phyloP scores from a whole-genome alignment of 2,113 vertebrate species.

The Xiphophorus maculatus region DNA sequence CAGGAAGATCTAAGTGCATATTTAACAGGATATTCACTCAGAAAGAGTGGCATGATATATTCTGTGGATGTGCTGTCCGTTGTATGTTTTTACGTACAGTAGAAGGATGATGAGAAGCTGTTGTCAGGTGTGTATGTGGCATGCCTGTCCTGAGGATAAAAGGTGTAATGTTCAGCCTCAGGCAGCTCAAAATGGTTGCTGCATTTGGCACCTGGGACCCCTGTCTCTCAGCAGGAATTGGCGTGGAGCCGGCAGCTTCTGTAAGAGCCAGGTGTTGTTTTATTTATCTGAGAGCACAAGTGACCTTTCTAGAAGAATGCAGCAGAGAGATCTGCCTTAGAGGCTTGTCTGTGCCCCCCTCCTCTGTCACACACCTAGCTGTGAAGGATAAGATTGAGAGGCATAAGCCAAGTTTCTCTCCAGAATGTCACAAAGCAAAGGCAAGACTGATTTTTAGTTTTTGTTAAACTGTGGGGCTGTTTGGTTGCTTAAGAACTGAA shows the following conservation, averaged over 20 bases:
- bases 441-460: slow-evolving; percentile 16
- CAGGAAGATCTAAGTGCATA: not conserved
- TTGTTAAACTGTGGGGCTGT: slow-evolving; percentile 19
- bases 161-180: slow-evolving; percentile 69
- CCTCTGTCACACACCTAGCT: slow-evolving; percentile 52
- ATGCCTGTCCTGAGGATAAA: slow-evolving; percentile 59
- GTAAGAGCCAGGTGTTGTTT: slow-evolving; percentile 76
- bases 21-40: not conserved
- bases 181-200: slow-evolving; percentile 68
- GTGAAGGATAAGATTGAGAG: slow-evolving; percentile 47
- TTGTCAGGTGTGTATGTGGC: slow-evolving; percentile 45
- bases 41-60: not conserved
- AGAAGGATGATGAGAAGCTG: slow-evolving; percentile 1
- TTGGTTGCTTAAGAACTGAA: slow-evolving; percentile 15
- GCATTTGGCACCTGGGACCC: slow-evolving; percentile 70
- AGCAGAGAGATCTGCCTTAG: slow-evolving; percentile 50
- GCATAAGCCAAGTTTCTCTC: slow-evolving; percentile 24
- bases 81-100: slow-evolving; percentile 24
- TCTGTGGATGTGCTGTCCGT: not conserved
- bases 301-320: slow-evolving; percentile 72
- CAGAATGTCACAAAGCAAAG: slow-evolving; percentile 28
- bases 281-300: slow-evolving; percentile 76
- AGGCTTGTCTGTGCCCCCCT: slow-evolving; percentile 51
- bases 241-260: slow-evolving; percentile 57
- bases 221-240: slow-evolving; percentile 68